Evolutionary conservation across 2,113 vertebrate genomes (phyloP), one percentile per base, ranked within the genome.

Genomic region (Genyomyrus donnyi): DNA sequence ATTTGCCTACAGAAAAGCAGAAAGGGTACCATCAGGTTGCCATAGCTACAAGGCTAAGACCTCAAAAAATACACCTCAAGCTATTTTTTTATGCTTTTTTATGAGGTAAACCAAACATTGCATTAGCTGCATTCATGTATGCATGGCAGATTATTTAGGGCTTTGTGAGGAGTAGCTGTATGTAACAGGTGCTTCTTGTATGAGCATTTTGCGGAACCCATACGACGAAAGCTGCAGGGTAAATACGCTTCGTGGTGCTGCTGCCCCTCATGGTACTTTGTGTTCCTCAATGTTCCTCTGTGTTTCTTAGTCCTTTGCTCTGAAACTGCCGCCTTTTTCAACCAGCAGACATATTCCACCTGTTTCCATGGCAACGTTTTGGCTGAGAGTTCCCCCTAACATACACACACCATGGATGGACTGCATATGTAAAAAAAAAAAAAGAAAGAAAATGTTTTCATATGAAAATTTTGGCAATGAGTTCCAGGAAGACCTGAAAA

Each of bases 321-420:
- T 48, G 21, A 21, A 85, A 85, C 15, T n/a, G 45, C 84, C 19
- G 46, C 48, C 84, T 86, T 86, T 56, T 48, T 49, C 45, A 86
- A 27, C 45, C 48, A 48, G 84, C 84, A 50, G 46, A 86, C 84
- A 50, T 86, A 50, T 48, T 86, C 84, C 46, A 6, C 84, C 84
- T 48, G 84, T 86, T 86, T 49, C 84, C 48, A 86, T 86, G 84
- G 84, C 46, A 49, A 86, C 84, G 45, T 85, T n/a, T 85, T 49
- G 45, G n/a, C 84, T 50, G 42, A 11, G n/a, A 15, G n/a, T 50
- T 17, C 84, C n/a, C 84, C n/a, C 48, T 48, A 50, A 50, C 48
- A 49, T 48, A 27, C 19, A 86, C 45, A 50, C 84, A 48, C 24
- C 21, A 13, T 27, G n/a, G 24, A 27, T 80, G 74, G 74, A 80